Base-by-base conservation (phyloP, 2,888 invertebrate genomes). In the Hyposoter didymator region DNA sequence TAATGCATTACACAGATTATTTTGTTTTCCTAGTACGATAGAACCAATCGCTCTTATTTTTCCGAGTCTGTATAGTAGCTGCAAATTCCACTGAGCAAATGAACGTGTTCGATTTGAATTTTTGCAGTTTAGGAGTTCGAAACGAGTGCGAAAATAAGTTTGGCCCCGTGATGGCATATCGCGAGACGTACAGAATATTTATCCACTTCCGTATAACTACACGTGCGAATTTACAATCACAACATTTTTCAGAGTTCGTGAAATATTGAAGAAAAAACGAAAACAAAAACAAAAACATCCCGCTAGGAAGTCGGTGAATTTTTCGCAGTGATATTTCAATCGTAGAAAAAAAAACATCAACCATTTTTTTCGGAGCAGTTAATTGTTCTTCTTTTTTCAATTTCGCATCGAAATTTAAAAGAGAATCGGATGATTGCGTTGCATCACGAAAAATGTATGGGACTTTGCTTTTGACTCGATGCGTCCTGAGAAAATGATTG, bases 1-100 rank as follows among this genome's bases (percentile, higher is more conserved):
- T 28, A 55, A 67, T 83, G 74, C 67, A 80, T 82, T 74, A 82
- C 73, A 78, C 45, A 72, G 82, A 78, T 82, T 70, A 66, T 84
- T 78, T 78, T 66, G 39, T 74, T 82, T 74, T 64, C 74, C 78
- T 78, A 69, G 84, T 67, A 59, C 62, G 78, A 78, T 78, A 78
- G 75, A 70, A 66, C n/a, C 22, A 74, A 47, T 66, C 35, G 7
- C 55, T 66, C 55, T 72, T 70, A 4, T 72, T 39, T 66, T 70
- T 66, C 28, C n/a, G 8, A 22, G 49, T 73, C 62, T 43, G 45
- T 70, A n/a, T n/a, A 70, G 74, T 78, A 70, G 52, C 2, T 22
- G 10, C 12, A 43, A 84, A 72, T 73, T 19, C 73, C 76, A 81
- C 45, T 14, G 35, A 67, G 47, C 22, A 35, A 19, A 49, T 59